Evolutionary conservation across 92 coral and sea anemone genomes (phyloP), one percentile per base, ranked within the genome.

Genomic region (Palythoa grandis): DNA sequence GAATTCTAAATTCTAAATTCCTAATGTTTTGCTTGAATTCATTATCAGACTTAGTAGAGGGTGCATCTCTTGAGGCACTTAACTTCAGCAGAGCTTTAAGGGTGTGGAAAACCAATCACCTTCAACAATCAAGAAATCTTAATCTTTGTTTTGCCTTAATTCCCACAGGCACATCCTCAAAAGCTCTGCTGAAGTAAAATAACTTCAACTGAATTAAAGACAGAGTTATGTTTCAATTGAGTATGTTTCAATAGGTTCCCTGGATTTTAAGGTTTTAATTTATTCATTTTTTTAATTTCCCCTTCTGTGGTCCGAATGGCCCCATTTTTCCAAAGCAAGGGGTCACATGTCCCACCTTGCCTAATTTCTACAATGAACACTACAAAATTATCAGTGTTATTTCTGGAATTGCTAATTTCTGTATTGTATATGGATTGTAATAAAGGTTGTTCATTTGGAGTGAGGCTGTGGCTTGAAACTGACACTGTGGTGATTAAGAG

Each of bases 21-120:
- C n/a, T n/a, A n/a, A n/a, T n/a, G n/a, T 60, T n/a, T n/a, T n/a
- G n/a, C n/a, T n/a, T n/a, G n/a, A n/a, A n/a, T n/a, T n/a, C n/a
- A n/a, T n/a, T n/a, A n/a, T n/a, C n/a, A n/a, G n/a, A n/a, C n/a
- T n/a, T n/a, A n/a, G 29, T 65, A 65, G 70, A 65, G 25, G 25
- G 29, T 19, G 37, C 35, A 65, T 65, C 70, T 65, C 24, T 63
- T 63, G 70, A 63, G 70, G 70, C 70, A 63, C 25, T 63, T 63
- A 24, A 17, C 70, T 63, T 63, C 24, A 16, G 22, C 70, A 11
- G 35, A 63, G 72, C 40, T 67, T 67, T 67, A 39, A 67, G 72
- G 72, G 38, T 67, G 72, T 5, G 15, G 72, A 67, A 25, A 67
- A 67, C 72, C 38, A 67, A 22, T 67, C 72, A 67, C 72, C 72